Base-by-base conservation (phyloP, 1,140 invertebrate genomes). In the Saccostrea cuccullata region DNA sequence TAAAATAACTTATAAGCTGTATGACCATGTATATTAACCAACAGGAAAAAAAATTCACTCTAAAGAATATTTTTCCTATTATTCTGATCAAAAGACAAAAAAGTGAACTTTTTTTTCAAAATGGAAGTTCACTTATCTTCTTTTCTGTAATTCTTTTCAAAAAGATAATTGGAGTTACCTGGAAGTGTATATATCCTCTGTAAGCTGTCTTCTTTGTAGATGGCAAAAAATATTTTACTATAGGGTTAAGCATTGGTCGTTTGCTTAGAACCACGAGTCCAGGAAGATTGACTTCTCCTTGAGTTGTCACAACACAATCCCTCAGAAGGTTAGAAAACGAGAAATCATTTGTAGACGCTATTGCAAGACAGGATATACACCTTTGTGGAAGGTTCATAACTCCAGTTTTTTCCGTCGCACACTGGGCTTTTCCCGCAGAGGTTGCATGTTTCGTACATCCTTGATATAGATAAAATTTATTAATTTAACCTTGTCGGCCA, bases 111-210 rank as follows among this genome's bases (percentile, higher is more conserved):
- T n/a, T n/a, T 47, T 3, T 47, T 6, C 47, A 9, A 47, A 8
- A 47, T 47, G 2, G 30, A 36, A 0, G 30, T 36, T 36, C 30
- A 36, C 30, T 36, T 36, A 36, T 36, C 30, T 36, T 36, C 2
- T 1, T 36, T 36, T 36, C 30, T 36, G 2, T 36, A 36, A 36
- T 36, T 36, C n/a, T 47, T 47, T 47, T 47, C 47, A 8, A 9
- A 47, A 47, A n/a, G 23, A 23, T 17, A 67, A 77, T 77, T 77
- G 11, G 12, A 30, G 4, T 15, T 77, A 77, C 70, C 70, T 77
- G 70, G 30, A 77, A 77, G 30, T 77, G 70, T 77, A 77, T 77
- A 77, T 77, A 77, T 2, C 70, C 70, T 26, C 70, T 77, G 23
- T 36, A 36, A 77, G 26, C 70, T 4, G 70, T 77, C 13, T 26